These are phyloP conservation scores for Drosophila yooni DNA, from an alignment of 2,888 invertebrate genomes.

Conservation along the genomic window DNA sequence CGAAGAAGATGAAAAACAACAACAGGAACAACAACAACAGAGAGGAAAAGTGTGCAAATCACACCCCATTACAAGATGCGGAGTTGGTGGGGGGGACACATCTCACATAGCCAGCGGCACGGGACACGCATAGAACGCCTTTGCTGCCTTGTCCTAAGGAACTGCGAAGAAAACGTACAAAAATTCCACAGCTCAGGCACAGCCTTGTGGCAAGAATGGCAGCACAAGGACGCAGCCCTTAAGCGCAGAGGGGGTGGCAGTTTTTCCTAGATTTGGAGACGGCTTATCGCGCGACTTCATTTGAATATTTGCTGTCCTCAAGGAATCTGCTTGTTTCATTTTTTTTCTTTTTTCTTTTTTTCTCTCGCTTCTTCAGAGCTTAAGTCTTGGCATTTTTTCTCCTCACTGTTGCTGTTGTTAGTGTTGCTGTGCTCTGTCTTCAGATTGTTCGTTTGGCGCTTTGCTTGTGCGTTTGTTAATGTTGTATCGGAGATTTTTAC, in stretches of 20 bases:
- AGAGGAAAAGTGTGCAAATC: constrained; percentile 77
- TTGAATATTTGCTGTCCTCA: constrained; percentile 79
- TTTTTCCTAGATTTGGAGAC: constrained; percentile 84
- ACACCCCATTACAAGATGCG: constrained; percentile 78
- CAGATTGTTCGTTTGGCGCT: constrained; percentile 34
- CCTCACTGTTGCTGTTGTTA: constrained; percentile 6
- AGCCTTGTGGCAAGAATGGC: constrained; percentile 2
- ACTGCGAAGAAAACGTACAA: constrained; percentile 14
- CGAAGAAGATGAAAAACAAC: constrained; percentile 1
- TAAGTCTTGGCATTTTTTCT: constrained; percentile 46
- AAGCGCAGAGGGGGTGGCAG: constrained; percentile 40
- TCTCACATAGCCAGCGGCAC: constrained; percentile 35
- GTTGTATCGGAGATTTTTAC: constrained; percentile 81
- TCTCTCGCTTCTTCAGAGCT: constrained; percentile 30
- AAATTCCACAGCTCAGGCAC: constrained; percentile 43
- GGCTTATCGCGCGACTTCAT: constrained; percentile 85
- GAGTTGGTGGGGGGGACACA: constrained; percentile 1
- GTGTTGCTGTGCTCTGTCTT: constrained; percentile 11
- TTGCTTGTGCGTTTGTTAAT: constrained; percentile 84
- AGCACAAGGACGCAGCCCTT: not conserved
- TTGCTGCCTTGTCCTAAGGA: constrained; percentile 18
- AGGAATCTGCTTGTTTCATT: constrained; percentile 39
- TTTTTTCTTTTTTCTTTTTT: constrained; percentile 1
- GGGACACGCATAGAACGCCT: constrained; percentile 54
- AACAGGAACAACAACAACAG: constrained; percentile 12